These are phyloP conservation scores for Mus spretus DNA, from an alignment of 2,797 vertebrate species.

Conservation along the genomic window DNA sequence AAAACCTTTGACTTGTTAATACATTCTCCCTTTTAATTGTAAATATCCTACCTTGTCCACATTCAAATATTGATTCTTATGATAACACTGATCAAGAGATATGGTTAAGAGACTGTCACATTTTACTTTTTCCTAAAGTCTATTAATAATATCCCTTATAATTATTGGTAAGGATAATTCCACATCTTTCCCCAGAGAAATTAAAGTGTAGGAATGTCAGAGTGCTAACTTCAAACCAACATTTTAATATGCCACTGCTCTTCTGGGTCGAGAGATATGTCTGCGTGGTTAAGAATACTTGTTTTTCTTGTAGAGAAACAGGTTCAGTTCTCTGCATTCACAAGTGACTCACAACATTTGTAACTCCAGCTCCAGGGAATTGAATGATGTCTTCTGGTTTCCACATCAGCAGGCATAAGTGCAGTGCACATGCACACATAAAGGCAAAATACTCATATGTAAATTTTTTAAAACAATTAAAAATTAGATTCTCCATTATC, in stretches of 20 bases:
- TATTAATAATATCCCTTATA: background rate
- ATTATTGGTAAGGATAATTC: background rate
- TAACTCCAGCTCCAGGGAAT: background rate
- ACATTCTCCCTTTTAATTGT: background rate
- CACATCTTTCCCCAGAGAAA: background rate
- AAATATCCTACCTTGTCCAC: background rate
- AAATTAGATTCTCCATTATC: background rate
- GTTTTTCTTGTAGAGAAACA: background rate
- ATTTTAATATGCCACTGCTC: too few species aligned
- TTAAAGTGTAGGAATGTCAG: background rate
- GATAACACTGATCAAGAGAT: background rate
- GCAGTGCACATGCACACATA: background rate
- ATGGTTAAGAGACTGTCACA: background rate
- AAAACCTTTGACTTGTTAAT: background rate
- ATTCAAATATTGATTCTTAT: background rate
- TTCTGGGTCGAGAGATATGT: background rate
- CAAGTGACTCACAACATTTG: background rate
- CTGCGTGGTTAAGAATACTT: background rate
- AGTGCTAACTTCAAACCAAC: background rate
- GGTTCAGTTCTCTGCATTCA: background rate
- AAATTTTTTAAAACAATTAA: background rate
- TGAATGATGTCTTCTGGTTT: background rate
- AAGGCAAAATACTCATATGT: background rate
- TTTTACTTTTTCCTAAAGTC: background rate
- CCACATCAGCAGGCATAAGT: background rate